A percentile compares a stretch with the other conserved stretches of the same genome.
Evolutionary conservation across 2,797 vertebrate species (phyloP).

Genomic region (Chlorospingus semifuscus): DNA sequence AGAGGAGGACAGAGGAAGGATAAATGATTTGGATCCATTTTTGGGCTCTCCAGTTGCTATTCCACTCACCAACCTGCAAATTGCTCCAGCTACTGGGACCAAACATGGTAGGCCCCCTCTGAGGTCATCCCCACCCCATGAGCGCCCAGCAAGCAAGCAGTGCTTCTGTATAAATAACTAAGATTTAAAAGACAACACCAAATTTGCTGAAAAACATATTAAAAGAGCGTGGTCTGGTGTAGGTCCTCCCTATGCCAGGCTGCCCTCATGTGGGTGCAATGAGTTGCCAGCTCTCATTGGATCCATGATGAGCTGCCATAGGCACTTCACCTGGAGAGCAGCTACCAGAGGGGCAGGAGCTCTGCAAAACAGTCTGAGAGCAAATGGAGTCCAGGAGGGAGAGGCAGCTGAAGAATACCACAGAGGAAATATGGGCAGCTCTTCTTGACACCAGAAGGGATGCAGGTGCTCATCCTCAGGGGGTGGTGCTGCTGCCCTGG

Average conservation of each 20-base stretch:
- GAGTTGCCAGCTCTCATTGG: background rate
- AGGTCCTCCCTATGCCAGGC: background rate
- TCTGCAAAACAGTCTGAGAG: background rate
- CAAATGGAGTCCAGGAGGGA: background rate
- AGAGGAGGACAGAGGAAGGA: slow-evolving; percentile 12
- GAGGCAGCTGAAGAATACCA: background rate
- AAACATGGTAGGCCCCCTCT: accelerated
- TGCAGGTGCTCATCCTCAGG: background rate
- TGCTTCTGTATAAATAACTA: background rate
- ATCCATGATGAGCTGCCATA: background rate
- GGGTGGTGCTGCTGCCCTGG: background rate
- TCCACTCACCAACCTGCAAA: accelerated
- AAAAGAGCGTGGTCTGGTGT: accelerated
- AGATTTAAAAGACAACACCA: background rate
- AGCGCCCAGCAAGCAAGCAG: background rate
- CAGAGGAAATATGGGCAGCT: background rate
- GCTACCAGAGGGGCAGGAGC: background rate
- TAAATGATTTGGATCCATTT: background rate
- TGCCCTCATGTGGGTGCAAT: background rate
- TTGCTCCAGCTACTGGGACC: background rate
- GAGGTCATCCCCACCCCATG: background rate
- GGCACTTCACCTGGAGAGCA: background rate
- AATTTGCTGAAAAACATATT: background rate
- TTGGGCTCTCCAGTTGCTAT: background rate
- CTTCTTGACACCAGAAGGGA: background rate